Evolutionary conservation across 2,113 vertebrate species (phyloP), one percentile per base, ranked within the genome.

Genomic region (Scomber colias): DNA sequence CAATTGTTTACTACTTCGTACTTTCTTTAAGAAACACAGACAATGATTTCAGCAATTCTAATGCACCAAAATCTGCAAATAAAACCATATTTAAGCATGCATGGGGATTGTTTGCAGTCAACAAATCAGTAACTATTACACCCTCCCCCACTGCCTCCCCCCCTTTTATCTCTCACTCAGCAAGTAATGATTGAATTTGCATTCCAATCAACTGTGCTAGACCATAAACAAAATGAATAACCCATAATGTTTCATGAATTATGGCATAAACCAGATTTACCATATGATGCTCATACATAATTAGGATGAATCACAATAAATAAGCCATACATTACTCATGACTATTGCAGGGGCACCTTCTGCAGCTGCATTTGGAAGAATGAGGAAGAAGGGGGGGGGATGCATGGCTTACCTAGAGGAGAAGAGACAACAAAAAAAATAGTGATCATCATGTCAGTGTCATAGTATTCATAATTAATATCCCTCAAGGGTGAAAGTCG

Each of bases 261-360:
- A 84, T 71, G 74, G 61, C 70, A 62, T 35, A 46, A 76, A 77
- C 64, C 81, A 86, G 63, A 83, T 86, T 62, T 6, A 19, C 54
- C 81, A 84, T 30, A 64, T 77, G 81, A 81, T 12, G 51, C 64
- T 77, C 53, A 70, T 66, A 49, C 70, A 81, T 77, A 86, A 85
- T 87, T n/a, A 82, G 83, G 62, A 31, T n/a, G 74, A 81, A 81
- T 64, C 72, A 64, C 14, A 7, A 65, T 85, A 75, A 92, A 84
- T 63, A 81, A 92, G 71, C 82, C 84, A 91, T 92, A 92, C 87
- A 64, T 90, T 93, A 91, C 90, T 89, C 87, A 75, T 81, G 81
- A 84, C 56, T 55, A 69, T 30, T 70, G 77, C 77, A 73, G 70
- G 55, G 80, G 10, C 35, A 40, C 24, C 67, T 16, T 77, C 78